Base-by-base conservation (phyloP, 2,113 vertebrate species). In the Procavia capensis region DNA sequence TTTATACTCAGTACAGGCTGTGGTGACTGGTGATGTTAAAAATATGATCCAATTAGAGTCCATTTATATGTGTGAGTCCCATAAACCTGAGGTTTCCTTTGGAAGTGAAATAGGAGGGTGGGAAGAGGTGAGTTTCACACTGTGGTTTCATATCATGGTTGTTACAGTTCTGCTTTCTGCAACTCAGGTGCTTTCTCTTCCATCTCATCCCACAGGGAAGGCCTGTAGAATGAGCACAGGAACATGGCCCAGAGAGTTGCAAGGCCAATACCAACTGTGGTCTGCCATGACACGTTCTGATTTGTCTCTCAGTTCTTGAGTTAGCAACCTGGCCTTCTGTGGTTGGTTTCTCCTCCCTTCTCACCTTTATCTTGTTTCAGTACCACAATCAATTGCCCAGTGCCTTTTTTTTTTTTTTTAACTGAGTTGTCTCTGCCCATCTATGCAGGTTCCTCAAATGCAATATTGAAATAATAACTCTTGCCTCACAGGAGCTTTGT, bases 111-210 rank as follows among this genome's bases (percentile, higher is more conserved):
- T 68, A 68, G 82, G 10, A 47, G 39, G 8, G 27, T 9, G 59
- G 45, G 75, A 87, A 45, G 54, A 96, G 86, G 41, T 75, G 25
- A 79, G 63, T 85, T 88, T 85, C 41, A 84, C 24, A 59, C 29
- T 24, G 25, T n/a, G 34, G 54, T 64, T 93, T 91, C 79, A 17
- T 10, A 50, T 6, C 70, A 43, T 11, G 1, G 63, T 84, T 13
- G 22, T 50, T 47, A 66, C 31, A 75, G 20, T 27, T 82, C 36
- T 88, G 78, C 3, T 59, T 45, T 72, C 79, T 93, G 5, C 78
- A 80, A 9, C 43, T 90, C 31, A 70, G 34, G 34, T 76, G 31
- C 45, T 93, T 63, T 70, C 41, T 61, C 78, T 27, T 0, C 84
- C 59, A 59, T 76, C 34, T 75, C 25, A 25, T 75, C 1, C 0